Evolutionary conservation across 2,797 vertebrate species (phyloP), one percentile per base, ranked within the genome.

Genomic region (Spondyliosoma cantharus): DNA sequence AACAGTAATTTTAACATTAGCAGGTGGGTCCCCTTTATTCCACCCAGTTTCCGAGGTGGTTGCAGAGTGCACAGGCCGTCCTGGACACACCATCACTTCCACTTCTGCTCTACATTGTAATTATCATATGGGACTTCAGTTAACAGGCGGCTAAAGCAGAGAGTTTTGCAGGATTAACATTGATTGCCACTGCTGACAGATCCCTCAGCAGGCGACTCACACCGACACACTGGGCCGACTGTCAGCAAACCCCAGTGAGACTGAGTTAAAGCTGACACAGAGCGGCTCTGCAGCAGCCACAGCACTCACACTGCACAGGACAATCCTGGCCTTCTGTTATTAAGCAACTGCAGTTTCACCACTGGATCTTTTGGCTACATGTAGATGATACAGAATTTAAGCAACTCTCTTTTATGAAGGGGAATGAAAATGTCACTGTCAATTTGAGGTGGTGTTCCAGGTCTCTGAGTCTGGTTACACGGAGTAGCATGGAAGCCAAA

Each of bases 351-450:
- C 4, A 2, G 5, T 63, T 78, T 73, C 81, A 64, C 48, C 43
- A 22, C 58, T 42, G 68, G 60, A 63, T 73, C 73, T 50, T 74
- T 71, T 71, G 24, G 42, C 69, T 62, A 45, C 56, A 17, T 3
- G 12, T 7, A 59, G 45, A 82, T 74, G 54, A 79, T 80, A 27
- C 48, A 80, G 76, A 71, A 77, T 68, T 64, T 52, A 37, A 78
- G 42, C 75, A 64, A 69, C 66, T 59, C 67, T 66, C 45, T 24
- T 76, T 64, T 78, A 81, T 68, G 37, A 71, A 53, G 27, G 37
- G 58, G 29, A 87, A 82, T 87, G 29, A 87, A 92, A 76, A 69
- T 68, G 83, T 90, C 81, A 75, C 61, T 74, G 64, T 79, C 57
- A 7, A 70, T 82, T 82, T 50, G 42, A 81, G 61, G 46, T 43